Base-by-base conservation (phyloP, 1,140 invertebrate genomes). In the Lysiphlebus fabarum region DNA sequence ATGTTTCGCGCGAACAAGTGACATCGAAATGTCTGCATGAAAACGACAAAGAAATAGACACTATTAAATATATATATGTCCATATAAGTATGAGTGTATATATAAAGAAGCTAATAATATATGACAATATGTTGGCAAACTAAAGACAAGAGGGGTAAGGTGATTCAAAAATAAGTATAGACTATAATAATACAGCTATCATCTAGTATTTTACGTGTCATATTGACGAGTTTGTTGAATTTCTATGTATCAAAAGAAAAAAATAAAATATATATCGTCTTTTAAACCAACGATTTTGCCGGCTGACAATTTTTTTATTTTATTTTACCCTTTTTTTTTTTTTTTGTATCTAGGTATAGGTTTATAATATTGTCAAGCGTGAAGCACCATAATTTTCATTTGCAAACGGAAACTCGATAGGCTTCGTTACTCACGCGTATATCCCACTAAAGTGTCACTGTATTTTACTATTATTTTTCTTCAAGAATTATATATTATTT, bases 341-440 rank as follows among this genome's bases (percentile, higher is more conserved):
- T 0, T 26, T 26, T 26, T 26, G 17, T 26, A 1, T 26, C 17
- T 26, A 26, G 17, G 0, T 40, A 40, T 40, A 11, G 38, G 10
- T 7, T 8, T 11, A 45, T 55, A 55, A n/a, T 41, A 14, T 17
- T 49, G 26, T 55, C 41, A 11, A 55, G 53, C 53, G 42, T 55
- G 53, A 44, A 55, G 12, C 45, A 47, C 38, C 55, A 14, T 57
- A 57, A 57, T 57, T 57, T 57, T 40, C 17, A 34, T 34, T 57
- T 57, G 34, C 38, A 33, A 49, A 44, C 44, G 36, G 44, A 57
- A 48, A 57, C 47, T 48, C 55, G 55, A 57, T 57, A 48, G 55
- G 55, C 55, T 57, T 57, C 44, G 47, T 43, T 57, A 57, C 47
- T 48, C 47, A 57, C 44, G 47, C 47, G 44, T 57, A 57, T 40